Evolutionary conservation across 1,140 invertebrate species (phyloP).

Genomic region (Helicorthomorpha holstii): DNA sequence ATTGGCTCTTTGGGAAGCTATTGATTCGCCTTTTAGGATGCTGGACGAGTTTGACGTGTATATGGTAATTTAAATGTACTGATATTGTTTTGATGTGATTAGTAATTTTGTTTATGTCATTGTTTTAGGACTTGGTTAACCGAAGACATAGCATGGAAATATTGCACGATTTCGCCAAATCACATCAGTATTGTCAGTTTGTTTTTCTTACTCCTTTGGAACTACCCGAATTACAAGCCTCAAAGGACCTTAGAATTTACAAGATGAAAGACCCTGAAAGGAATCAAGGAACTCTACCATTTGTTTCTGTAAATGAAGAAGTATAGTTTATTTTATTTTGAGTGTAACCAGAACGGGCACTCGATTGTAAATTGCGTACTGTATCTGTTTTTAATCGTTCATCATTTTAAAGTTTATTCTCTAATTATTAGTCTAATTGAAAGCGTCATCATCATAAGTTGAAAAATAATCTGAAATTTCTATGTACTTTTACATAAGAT

Average conservation of each 20-base stretch:
- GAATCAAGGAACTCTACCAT: neutral
- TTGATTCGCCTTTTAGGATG: slow-evolving; percentile 82
- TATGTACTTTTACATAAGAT: no score
- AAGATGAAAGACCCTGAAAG: slow-evolving; percentile 3
- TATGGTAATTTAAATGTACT: slow-evolving; percentile 41
- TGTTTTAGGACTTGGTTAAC: slow-evolving; percentile 2
- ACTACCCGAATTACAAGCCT: neutral
- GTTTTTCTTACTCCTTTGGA: slow-evolving; percentile 3
- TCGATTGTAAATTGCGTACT: no score
- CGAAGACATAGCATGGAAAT: slow-evolving; percentile 1
- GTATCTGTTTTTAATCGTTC: no score
- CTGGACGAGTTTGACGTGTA: slow-evolving; percentile 98
- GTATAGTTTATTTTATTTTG: no score
- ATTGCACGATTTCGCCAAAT: neutral
- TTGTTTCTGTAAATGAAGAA: no score
- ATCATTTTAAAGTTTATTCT: no score
- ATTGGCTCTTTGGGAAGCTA: slow-evolving; percentile 78
- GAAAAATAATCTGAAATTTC: no score
- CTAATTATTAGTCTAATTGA: no score
- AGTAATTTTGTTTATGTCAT: neutral
- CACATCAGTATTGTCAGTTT: neutral
- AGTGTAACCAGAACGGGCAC: no score
- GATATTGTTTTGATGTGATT: neutral
- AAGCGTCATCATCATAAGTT: no score
- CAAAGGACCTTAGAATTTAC: neutral